phyloP scores from a whole-genome alignment of 1,140 invertebrate species.

The Drosophila persimilis region DNA sequence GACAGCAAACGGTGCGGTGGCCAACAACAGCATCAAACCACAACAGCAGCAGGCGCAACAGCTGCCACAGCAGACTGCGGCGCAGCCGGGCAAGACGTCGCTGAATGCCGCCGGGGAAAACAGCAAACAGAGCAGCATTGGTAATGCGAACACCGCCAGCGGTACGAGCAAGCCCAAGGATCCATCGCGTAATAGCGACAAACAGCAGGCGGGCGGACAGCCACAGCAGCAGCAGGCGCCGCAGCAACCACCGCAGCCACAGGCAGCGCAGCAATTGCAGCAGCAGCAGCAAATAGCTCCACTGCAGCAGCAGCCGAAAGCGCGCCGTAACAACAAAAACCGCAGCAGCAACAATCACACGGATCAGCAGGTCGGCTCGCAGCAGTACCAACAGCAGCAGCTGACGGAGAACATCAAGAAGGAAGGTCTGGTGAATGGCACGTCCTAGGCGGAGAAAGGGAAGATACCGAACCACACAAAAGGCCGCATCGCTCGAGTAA shows the following conservation, averaged over 20 bases:
- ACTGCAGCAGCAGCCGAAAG: slow-evolving; percentile 69
- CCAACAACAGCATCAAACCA: slow-evolving; percentile 75
- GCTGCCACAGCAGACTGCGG: slow-evolving; percentile 39
- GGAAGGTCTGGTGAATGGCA: slow-evolving; percentile 78
- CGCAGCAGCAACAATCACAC: slow-evolving; percentile 74
- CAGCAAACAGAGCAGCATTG: slow-evolving; percentile 66
- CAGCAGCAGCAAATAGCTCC: slow-evolving; percentile 40
- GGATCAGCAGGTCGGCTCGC: slow-evolving; percentile 51
- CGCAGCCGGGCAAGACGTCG: slow-evolving; percentile 52
- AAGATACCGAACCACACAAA: slow-evolving; percentile 42
- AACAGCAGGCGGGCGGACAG: slow-evolving; percentile 44
- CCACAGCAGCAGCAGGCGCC: slow-evolving; percentile 37
- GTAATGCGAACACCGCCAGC: slow-evolving; percentile 60
- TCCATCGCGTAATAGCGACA: slow-evolving; percentile 48
- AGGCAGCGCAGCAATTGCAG: slow-evolving; percentile 46
- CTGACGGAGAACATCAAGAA: slow-evolving; percentile 69
- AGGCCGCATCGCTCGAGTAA: slow-evolving; percentile 52
- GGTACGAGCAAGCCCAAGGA: slow-evolving; percentile 65
- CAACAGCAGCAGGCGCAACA: slow-evolving; percentile 48
- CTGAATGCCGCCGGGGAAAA: slow-evolving; percentile 62
- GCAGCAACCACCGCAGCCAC: slow-evolving; percentile 32
- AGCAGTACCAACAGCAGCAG: slow-evolving; percentile 53
- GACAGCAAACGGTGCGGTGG: slow-evolving; percentile 73
- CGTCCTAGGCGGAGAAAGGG: slow-evolving; percentile 63
- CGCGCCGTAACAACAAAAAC: slow-evolving; percentile 76